phyloP scores from a whole-genome alignment of 2,797 vertebrate species.

The Phrynocephalus guinanensis region DNA sequence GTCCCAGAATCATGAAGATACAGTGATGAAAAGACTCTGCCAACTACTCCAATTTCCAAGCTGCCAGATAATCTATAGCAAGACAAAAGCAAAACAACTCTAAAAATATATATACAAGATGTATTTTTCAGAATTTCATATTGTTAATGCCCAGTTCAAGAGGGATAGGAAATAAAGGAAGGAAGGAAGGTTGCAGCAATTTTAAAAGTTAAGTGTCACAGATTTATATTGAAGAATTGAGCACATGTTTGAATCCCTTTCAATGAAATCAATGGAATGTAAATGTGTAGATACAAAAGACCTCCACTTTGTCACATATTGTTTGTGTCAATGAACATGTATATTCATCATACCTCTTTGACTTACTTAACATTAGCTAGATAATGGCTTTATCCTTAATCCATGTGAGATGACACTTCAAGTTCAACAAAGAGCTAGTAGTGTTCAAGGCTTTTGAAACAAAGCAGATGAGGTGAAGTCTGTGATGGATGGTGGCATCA shows the following conservation, averaged over 20 bases:
- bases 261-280: background rate
- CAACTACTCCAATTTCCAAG: slow-evolving; percentile 29
- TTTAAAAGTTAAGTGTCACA: background rate
- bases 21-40: slow-evolving; percentile 20
- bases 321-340: background rate
- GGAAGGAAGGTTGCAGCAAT: background rate
- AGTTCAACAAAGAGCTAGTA: background rate
- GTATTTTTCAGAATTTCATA: background rate
- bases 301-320: background rate
- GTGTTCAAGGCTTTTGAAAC: background rate
- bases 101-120: background rate
- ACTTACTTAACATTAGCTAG: background rate
- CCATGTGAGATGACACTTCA: background rate
- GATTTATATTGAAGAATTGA: too few species aligned
- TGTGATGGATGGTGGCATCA: background rate
- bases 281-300: background rate
- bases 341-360: background rate
- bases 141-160: too few species aligned
- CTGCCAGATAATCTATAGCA: background rate
- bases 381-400: too few species aligned
- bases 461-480: background rate
- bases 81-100: slow-evolving; percentile 14
- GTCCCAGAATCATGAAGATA: slow-evolving; percentile 35
- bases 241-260: background rate
- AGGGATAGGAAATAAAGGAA: too few species aligned